Conservation (phyloP, 2,113 vertebrate species). For the Isurus oxyrinchus region DNA sequence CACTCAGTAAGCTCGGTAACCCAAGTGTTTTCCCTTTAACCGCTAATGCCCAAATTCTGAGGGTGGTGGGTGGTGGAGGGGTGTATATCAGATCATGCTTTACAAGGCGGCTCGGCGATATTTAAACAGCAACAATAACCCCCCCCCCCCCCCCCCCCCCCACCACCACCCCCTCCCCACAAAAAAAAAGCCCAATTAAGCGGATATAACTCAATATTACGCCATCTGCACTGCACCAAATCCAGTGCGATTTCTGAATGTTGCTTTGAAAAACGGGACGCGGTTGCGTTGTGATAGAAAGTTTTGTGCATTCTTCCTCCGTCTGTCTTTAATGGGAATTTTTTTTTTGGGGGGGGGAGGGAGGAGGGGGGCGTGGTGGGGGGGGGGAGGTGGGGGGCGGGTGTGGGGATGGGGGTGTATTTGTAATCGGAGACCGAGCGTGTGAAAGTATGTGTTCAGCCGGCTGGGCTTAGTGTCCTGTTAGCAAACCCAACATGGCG, state of each 20-base stretch:
- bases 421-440: conserved; percentile 47
- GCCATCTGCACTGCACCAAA: conserved; percentile 24
- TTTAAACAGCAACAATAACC: conserved; percentile 28
- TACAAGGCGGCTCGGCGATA: conserved; percentile 27
- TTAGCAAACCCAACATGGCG: conserved; percentile 68
- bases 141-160: no score
- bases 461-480: conserved; percentile 53
- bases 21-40: conserved; percentile 16
- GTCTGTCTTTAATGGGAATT: conserved; percentile 19
- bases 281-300: background rate
- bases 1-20: background rate
- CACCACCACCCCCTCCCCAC: no score
- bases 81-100: conserved; percentile 26
- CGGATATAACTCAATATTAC: conserved; percentile 5
- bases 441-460: conserved; percentile 55
- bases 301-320: background rate
- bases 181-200: conserved; percentile 6
- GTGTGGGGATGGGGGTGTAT: conserved; percentile 4
- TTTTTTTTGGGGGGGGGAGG: background rate
- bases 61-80: background rate
- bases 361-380: background rate
- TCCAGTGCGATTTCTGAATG: background rate
- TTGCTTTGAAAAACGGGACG: background rate
- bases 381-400: background rate
- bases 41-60: conserved; percentile 29